Base-by-base conservation (phyloP, 2,888 invertebrate genomes). In the Callosobruchus maculatus region DNA sequence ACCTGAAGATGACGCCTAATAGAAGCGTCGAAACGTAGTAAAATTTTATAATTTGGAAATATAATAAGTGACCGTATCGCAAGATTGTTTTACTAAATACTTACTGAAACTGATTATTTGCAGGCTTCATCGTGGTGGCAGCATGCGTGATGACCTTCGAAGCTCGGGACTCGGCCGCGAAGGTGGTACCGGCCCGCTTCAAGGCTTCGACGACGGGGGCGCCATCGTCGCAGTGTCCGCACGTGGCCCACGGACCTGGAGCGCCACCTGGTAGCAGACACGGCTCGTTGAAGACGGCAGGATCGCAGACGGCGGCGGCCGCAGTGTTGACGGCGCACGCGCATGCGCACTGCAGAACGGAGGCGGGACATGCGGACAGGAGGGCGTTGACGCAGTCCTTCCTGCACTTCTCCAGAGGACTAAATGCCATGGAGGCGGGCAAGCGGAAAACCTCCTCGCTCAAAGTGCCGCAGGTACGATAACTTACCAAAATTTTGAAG, bases 131-230 rank as follows among this genome's bases (percentile, higher is more conserved):
- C 80, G 95, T 98, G 68, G 98, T 98, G 22, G 97, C 98, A 31
- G 97, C 98, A 0, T 98, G 98, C 85, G 98, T 99, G 72, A 97
- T 98, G 94, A 98, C 98, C n/a, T 97, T 98, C 85, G 98, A 98
- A 85, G 97, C 97, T 0, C 91, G 98, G 2, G 98, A 98, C 87
- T 96, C 96, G 77, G 96, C 98, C 0, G 96, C 97, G 0, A 95
- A 94, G 86, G 95, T 97, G 72, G 95, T 96, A 20, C 96, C 96
- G 0, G 95, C 95, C 49, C 90, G 93, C 22, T 89, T 92, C 75
- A 90, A 90, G 80, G 70, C 85, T 78, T 85, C 84, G 74, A 81
- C 81, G 20, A 83, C 82, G 3, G 83, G 81, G 26, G 83, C 83
- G 21, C 82, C 84, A 21, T 76, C 80, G 20, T 73, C 71, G 7